Evolutionary conservation across 2,113 vertebrate genomes (phyloP).

Genomic region (Aspidoscelis tigris): DNA sequence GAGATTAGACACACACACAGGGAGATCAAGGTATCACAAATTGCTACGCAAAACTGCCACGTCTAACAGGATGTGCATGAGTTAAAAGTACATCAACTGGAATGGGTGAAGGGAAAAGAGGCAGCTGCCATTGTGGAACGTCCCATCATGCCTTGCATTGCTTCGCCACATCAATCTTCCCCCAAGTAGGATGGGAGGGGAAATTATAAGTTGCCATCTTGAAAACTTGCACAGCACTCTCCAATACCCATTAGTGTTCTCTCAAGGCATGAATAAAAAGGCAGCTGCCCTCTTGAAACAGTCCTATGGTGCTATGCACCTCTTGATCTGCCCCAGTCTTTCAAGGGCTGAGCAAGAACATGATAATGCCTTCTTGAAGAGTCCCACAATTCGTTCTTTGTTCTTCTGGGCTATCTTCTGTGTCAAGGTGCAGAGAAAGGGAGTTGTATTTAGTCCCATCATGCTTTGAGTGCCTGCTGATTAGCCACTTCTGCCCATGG

Average conservation of each 20-base stretch:
- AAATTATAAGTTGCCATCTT: not conserved
- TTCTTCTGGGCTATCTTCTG: conserved; percentile 51
- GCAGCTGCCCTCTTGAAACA: conserved; percentile 23
- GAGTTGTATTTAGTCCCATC: conserved; percentile 38
- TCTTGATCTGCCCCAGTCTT: not conserved
- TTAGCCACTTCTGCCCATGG: conserved; percentile 22
- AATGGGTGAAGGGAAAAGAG: conserved; percentile 42
- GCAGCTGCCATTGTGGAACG: conserved; percentile 49
- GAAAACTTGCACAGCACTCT: conserved; percentile 51
- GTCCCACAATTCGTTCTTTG: conserved; percentile 28
- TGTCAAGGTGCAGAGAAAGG: not conserved
- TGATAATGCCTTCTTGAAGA: conserved; percentile 25
- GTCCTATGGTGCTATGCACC: conserved; percentile 56
- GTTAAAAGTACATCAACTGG: conserved; percentile 74
- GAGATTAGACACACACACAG: conserved; percentile 66
- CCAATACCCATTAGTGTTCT: conserved; percentile 3
- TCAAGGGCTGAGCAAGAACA: not conserved
- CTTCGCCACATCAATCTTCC: accelerated
- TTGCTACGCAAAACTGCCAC: conserved; percentile 83
- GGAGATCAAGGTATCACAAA: conserved; percentile 71
- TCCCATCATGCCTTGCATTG: conserved; percentile 51
- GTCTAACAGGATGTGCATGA: conserved; percentile 80
- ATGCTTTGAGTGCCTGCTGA: conserved; percentile 27
- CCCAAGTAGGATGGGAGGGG: not conserved
- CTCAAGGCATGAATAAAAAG: not conserved